These are phyloP conservation scores for Alcis repandata DNA, from an alignment of 2,888 invertebrate species.

Conservation along the genomic window DNA sequence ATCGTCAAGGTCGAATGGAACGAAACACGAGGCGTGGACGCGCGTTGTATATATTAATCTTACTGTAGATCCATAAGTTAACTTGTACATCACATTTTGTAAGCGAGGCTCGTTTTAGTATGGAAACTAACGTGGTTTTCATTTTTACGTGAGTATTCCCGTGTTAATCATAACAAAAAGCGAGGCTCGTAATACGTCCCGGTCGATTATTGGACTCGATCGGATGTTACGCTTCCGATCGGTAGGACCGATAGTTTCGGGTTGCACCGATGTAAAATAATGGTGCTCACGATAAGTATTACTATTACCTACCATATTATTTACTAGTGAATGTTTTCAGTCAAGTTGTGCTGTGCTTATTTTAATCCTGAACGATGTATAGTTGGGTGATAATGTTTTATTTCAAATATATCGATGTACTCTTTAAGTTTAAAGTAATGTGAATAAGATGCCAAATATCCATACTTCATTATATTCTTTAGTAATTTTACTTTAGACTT, in stretches of 20 bases:
- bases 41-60: slow-evolving; percentile 31
- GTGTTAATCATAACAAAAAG: too few species aligned
- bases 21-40: slow-evolving; percentile 20
- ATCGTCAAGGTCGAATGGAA: slow-evolving; percentile 49
- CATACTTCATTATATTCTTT: slow-evolving; percentile 63
- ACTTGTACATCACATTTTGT: slow-evolving; percentile 34
- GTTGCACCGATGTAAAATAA: slow-evolving; percentile 19
- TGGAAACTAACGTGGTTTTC: too few species aligned
- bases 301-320: slow-evolving; percentile 51
- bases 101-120: slow-evolving; percentile 5
- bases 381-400: slow-evolving; percentile 67
- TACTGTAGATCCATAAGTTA: slow-evolving; percentile 5
- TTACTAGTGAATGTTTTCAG: slow-evolving; percentile 57
- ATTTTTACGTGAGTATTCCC: too few species aligned
- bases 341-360: slow-evolving; percentile 77
- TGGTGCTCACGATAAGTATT: slow-evolving; percentile 61
- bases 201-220: slow-evolving; percentile 36
- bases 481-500: slow-evolving; percentile 33
- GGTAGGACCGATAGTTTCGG: slow-evolving; percentile 33
- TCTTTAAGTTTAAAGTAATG: slow-evolving; percentile 66
- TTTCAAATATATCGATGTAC: slow-evolving; percentile 47
- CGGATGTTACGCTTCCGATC: slow-evolving; percentile 41
- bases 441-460: slow-evolving; percentile 84
- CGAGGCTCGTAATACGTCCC: slow-evolving; percentile 3
- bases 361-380: slow-evolving; percentile 65